phyloP scores from a whole-genome alignment of 2,113 vertebrate genomes.

The Lota lota region DNA sequence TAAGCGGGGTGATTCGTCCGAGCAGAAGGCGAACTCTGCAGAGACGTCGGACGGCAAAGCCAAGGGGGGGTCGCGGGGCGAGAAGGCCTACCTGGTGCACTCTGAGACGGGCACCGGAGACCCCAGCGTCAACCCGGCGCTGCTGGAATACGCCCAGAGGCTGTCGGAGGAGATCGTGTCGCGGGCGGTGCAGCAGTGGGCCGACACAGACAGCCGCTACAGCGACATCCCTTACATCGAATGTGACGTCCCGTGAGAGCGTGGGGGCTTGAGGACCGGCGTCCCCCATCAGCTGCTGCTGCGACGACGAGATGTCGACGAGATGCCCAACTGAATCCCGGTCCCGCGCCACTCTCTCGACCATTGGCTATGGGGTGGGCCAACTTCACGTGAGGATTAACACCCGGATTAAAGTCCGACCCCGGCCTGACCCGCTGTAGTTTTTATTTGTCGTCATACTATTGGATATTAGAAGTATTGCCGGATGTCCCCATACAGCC shows the following conservation, averaged over 20 bases:
- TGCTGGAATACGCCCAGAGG: slow-evolving; percentile 84
- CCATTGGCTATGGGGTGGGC: too few species aligned
- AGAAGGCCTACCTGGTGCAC: slow-evolving; percentile 68
- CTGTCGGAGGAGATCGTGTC: slow-evolving; percentile 87
- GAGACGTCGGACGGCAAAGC: slow-evolving; percentile 47
- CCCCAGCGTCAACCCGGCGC: slow-evolving; percentile 49
- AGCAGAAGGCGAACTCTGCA: slow-evolving; percentile 59
- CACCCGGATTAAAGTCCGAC: too few species aligned
- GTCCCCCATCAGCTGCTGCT: not conserved
- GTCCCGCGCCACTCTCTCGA: too few species aligned
- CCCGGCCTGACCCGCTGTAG: too few species aligned
- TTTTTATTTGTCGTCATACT: too few species aligned
- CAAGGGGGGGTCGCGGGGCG: slow-evolving; percentile 46
- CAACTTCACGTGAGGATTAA: too few species aligned
- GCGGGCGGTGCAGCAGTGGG: slow-evolving; percentile 89
- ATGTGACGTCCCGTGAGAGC: slow-evolving; percentile 79
- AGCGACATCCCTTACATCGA: slow-evolving; percentile 94
- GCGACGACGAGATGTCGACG: too few species aligned
- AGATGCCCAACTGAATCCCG: too few species aligned
- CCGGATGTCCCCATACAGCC: not conserved
- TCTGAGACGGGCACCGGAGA: slow-evolving; percentile 46
- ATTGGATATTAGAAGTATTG: not conserved
- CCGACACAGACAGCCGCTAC: slow-evolving; percentile 83
- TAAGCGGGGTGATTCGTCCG: slow-evolving; percentile 75
- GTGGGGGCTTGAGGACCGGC: not conserved